phyloP scores from a whole-genome alignment of 2,888 invertebrate genomes.

The Choreutis nemorana region DNA sequence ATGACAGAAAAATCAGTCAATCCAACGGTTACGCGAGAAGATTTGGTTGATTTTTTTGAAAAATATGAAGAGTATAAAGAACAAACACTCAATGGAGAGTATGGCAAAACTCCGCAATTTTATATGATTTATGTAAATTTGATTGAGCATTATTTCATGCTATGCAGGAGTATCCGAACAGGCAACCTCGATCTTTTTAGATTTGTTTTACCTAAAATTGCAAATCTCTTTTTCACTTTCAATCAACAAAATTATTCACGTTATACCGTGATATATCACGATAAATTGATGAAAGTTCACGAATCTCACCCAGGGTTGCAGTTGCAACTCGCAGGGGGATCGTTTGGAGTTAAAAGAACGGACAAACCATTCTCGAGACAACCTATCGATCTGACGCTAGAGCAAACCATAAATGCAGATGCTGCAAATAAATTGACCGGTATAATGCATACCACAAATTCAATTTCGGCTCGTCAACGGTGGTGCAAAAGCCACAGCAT shows the following conservation, averaged over 20 bases:
- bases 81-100: constrained; percentile 7
- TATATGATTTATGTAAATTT: constrained; percentile 10
- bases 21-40: constrained; percentile 1
- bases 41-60: background rate
- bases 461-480: constrained; percentile 14
- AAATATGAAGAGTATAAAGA: constrained; percentile 1
- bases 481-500: constrained; percentile 8
- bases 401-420: constrained; percentile 27
- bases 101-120: constrained; percentile 11
- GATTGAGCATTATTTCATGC: constrained; percentile 1
- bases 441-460: constrained; percentile 13
- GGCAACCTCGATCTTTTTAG: constrained; percentile 1
- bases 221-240: constrained; percentile 13
- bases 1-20: constrained; percentile 1
- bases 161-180: constrained; percentile 1
- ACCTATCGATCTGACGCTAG: constrained; percentile 16
- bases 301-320: constrained; percentile 13
- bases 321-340: constrained; percentile 10
- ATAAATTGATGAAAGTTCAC: constrained; percentile 12
- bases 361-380: constrained; percentile 13
- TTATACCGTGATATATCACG: constrained; percentile 12
- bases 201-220: constrained; percentile 9
- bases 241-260: constrained; percentile 16
- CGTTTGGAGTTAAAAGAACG: constrained; percentile 14
- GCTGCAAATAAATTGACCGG: constrained; percentile 20